phyloP scores from a whole-genome alignment of 2,113 vertebrate genomes.

The Rhadina sibilatrix region DNA sequence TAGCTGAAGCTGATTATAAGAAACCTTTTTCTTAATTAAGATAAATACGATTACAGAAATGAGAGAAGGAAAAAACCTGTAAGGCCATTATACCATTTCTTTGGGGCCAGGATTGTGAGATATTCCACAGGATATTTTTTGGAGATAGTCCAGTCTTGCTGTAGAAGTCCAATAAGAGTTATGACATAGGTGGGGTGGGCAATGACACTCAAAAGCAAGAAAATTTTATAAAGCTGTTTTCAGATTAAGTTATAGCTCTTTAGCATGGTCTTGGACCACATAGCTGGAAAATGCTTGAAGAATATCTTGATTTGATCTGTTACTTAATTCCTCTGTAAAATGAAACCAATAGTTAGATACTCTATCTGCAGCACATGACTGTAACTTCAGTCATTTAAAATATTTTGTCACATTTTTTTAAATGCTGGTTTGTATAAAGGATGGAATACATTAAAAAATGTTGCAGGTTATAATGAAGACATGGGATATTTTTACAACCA shows the following conservation, averaged over 20 bases:
- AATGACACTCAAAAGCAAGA: neutral
- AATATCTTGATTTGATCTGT: constrained; percentile 14
- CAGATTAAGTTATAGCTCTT: neutral
- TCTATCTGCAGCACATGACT: neutral
- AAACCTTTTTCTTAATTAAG: neutral
- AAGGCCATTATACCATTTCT: neutral
- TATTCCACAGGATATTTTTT: neutral
- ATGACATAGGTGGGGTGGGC: neutral
- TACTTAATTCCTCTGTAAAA: constrained; percentile 21
- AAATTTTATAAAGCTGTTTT: neutral
- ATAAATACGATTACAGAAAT: neutral
- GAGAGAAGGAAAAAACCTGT: neutral
- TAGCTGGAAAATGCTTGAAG: neutral
- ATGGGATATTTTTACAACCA: neutral
- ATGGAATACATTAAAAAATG: neutral
- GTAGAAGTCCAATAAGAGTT: neutral
- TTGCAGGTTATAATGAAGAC: neutral
- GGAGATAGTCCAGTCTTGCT: neutral
- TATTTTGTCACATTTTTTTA: neutral
- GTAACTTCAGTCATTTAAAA: constrained; percentile 8
- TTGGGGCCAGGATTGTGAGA: neutral
- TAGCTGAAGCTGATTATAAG: neutral
- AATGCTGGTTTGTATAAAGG: neutral
- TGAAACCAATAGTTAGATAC: constrained; percentile 17
- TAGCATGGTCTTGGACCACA: neutral